A percentile compares a stretch with the other conserved stretches of the same genome.
phyloP scores from a whole-genome alignment of 1,140 invertebrate species.

The Pseudomyrmex flavicornis region DNA sequence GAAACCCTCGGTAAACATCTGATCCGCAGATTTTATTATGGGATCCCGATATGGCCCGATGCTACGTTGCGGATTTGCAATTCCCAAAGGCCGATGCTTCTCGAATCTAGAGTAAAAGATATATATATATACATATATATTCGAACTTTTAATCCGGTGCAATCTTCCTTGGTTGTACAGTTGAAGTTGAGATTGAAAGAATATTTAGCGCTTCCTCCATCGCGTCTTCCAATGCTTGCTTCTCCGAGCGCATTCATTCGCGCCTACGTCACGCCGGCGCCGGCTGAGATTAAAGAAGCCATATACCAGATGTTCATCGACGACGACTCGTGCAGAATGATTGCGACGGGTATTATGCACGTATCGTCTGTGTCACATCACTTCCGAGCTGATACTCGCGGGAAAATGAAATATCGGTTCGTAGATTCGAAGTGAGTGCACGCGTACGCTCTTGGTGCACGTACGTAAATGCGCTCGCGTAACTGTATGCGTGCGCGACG shows the following conservation, averaged over 20 bases:
- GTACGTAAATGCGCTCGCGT: background rate
- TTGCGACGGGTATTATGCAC: conserved; percentile 63
- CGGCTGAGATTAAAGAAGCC: conserved; percentile 83
- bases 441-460: background rate
- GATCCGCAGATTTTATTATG: conserved; percentile 70
- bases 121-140: too few species aligned
- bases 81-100: conserved; percentile 16
- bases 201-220: conserved; percentile 53
- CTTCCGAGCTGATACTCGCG: background rate
- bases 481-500: conserved; percentile 2
- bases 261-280: conserved; percentile 68
- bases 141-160: conserved; percentile 60
- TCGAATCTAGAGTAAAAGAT: conserved; percentile 12
- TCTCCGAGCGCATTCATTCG: conserved; percentile 14
- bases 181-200: conserved; percentile 66
- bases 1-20: conserved; percentile 71
- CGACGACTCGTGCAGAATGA: conserved; percentile 56
- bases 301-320: conserved; percentile 71
- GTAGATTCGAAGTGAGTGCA: background rate
- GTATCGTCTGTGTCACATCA: background rate
- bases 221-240: too few species aligned
- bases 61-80: conserved; percentile 33
- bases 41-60: background rate
- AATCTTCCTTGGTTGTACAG: conserved; percentile 55
- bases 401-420: conserved; percentile 17